Evolutionary conservation across 2,888 invertebrate genomes (phyloP), one percentile per base, ranked within the genome.

Genomic region (Pseudoips prasinana): DNA sequence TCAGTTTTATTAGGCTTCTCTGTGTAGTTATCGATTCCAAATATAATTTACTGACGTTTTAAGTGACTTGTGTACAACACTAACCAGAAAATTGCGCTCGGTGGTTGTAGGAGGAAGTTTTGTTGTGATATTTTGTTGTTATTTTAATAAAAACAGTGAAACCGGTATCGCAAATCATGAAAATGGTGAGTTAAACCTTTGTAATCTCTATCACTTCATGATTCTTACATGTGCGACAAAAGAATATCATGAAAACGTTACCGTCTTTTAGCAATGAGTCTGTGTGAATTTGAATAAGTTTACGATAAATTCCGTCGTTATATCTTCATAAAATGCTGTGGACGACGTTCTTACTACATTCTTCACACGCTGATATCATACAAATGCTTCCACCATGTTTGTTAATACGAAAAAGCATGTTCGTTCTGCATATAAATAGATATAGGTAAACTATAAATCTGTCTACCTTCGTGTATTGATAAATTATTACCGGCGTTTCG

Each of bases 41-140:
- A n/a, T n/a, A n/a, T n/a, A n/a, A n/a, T n/a, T n/a, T n/a, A n/a
- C n/a, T n/a, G n/a, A n/a, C n/a, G n/a, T n/a, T n/a, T n/a, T n/a
- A n/a, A n/a, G n/a, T n/a, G n/a, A n/a, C n/a, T n/a, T n/a, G n/a
- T 3, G 14, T 2, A 14, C 14, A 14, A 3, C 14, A 14, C 14
- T 14, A 14, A 7, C 7, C 33, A 56, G 44, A 61, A 73, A 76
- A 66, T 73, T 76, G 73, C 76, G 70, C 63, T 73, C 58, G 60
- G 67, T 66, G 63, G 67, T 64, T 60, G 74, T 74, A 60, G 68
- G 73, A 75, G 76, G 71, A 73, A 72, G 73, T 68, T 74, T 81
- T 84, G 85, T 84, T 85, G 79, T 78, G 74, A 59, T 73, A 68
- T 59, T 73, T 73, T 72, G 64, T 73, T 68, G 57, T 47, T 79